Conservation (phyloP, 2,113 vertebrate genomes). For the Columbina picui region DNA sequence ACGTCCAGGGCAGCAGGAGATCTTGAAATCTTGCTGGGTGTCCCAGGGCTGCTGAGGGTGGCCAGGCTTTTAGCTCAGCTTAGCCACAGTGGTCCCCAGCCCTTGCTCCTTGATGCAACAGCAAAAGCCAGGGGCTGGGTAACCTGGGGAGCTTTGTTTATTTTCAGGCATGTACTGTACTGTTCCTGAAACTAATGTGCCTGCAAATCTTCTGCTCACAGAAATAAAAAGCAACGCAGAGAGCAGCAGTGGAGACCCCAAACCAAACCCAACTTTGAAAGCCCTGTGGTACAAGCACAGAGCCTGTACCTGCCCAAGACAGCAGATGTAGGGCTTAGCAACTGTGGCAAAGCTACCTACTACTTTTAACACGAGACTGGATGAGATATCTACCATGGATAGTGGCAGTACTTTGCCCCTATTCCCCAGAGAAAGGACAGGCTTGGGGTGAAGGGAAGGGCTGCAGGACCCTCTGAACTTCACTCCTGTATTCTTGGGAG, state of each 20-base stretch:
- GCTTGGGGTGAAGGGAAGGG: neutral
- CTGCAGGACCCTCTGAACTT: neutral
- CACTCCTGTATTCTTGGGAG: neutral
- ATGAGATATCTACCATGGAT: fast-evolving
- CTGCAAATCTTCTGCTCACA: neutral
- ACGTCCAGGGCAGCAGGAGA: neutral
- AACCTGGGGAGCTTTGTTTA: neutral
- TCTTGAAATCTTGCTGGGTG: neutral
- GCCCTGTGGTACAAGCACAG: neutral
- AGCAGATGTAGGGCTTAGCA: neutral
- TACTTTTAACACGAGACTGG: neutral
- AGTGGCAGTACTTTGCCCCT: neutral
- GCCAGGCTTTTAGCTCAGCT: neutral
- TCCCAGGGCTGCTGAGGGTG: neutral
- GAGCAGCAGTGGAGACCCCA: neutral
- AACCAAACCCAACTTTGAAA: neutral
- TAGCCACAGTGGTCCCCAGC: neutral
- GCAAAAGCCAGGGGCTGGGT: neutral
- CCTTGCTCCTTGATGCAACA: neutral
- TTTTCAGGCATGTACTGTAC: fast-evolving
- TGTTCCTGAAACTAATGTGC: neutral
- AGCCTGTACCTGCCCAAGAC: neutral
- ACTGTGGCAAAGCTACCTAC: neutral
- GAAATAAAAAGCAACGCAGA: neutral
- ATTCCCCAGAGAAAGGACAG: neutral